These are phyloP conservation scores for Strigamia maritima DNA, from an alignment of 2,888 invertebrate genomes.

Conservation along the genomic window DNA sequence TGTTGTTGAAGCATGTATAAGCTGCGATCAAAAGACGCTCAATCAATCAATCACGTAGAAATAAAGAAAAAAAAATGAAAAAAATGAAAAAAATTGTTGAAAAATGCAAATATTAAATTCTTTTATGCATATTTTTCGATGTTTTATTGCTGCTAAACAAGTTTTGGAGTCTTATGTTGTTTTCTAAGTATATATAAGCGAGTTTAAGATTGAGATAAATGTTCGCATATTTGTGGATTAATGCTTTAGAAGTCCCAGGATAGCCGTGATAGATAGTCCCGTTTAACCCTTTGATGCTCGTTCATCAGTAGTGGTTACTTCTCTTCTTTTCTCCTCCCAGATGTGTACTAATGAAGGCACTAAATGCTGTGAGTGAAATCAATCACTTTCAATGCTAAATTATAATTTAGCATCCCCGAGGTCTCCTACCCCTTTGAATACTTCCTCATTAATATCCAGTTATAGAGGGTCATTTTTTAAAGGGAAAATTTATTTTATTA, in stretches of 20 bases:
- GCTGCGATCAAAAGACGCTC: too few species aligned
- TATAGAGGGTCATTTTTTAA: not conserved
- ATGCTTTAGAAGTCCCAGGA: not conserved
- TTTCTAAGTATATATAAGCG: not conserved
- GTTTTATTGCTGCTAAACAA: not conserved
- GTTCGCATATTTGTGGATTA: not conserved
- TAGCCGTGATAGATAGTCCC: slow-evolving; percentile 4
- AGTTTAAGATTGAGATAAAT: not conserved
- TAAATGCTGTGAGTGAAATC: slow-evolving; percentile 4
- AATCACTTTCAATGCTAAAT: slow-evolving; percentile 1
- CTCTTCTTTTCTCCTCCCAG: slow-evolving; percentile 4
- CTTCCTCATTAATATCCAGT: not conserved
- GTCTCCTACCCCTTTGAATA: not conserved
- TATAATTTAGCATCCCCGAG: not conserved
- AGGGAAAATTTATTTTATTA: not conserved
- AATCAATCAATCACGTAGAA: too few species aligned
- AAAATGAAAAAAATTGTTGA: too few species aligned
- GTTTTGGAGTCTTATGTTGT: not conserved
- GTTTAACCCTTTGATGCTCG: not conserved
- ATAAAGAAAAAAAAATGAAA: too few species aligned
- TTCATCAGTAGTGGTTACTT: slow-evolving; percentile 4
- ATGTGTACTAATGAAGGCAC: not conserved
- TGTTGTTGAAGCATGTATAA: too few species aligned
- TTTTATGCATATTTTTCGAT: too few species aligned
- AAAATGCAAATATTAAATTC: too few species aligned